Evolutionary conservation across 2,888 invertebrate genomes (phyloP).

Genomic region (Bursaphelenchus okinawaensis): DNA sequence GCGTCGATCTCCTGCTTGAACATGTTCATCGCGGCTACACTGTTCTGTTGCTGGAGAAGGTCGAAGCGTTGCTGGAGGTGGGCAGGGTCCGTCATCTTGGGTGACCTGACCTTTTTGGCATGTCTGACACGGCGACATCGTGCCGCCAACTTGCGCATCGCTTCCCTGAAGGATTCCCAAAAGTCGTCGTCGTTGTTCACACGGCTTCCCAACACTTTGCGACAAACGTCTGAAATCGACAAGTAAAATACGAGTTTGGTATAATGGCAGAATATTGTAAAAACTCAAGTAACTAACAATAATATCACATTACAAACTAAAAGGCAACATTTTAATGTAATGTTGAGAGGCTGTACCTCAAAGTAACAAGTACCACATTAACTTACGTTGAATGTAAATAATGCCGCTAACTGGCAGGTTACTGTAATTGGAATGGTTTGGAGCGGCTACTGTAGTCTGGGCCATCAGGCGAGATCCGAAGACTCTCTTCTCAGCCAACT

Average conservation of each 20-base stretch:
- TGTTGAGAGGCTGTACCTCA: too few relatives aligned
- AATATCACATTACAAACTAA: too few relatives aligned
- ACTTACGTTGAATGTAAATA: constrained; percentile 54
- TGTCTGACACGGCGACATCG: constrained; percentile 55
- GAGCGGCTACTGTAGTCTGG: constrained; percentile 55
- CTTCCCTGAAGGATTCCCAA: constrained; percentile 56
- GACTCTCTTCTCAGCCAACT: constrained; percentile 56
- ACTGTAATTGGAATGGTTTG: constrained; percentile 56
- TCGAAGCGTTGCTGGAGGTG: constrained; percentile 1
- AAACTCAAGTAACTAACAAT: too few relatives aligned
- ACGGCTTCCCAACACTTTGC: constrained; percentile 41
- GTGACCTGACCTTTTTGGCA: constrained; percentile 46
- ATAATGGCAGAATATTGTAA: not conserved
- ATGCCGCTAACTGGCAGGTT: constrained; percentile 56
- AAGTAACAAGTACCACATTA: too few relatives aligned
- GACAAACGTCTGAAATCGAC: constrained; percentile 50
- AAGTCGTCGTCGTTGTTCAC: constrained; percentile 52
- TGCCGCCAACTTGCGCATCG: constrained; percentile 55
- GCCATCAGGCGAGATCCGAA: constrained; percentile 57
- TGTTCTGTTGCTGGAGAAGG: constrained; percentile 1
- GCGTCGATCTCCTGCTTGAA: constrained; percentile 6
- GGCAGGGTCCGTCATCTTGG: constrained; percentile 10
- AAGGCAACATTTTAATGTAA: too few relatives aligned
- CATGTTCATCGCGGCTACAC: not conserved
- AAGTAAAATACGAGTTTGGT: not conserved